Base-by-base conservation (phyloP, 2,888 invertebrate species). In the Aricia artaxerxes region DNA sequence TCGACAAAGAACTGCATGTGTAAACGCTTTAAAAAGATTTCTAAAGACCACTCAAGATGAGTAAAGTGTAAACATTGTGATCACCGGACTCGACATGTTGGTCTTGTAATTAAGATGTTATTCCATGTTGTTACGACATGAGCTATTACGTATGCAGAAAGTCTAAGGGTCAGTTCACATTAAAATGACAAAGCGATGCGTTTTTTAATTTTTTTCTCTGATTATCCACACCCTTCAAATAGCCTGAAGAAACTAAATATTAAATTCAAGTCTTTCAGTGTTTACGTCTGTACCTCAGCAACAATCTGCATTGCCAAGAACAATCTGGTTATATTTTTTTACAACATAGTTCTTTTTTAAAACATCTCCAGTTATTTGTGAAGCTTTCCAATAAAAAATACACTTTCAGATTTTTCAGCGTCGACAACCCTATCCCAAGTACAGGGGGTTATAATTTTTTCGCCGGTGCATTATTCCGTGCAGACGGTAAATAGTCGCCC, bases 401-500 rank as follows among this genome's bases (percentile, higher is more conserved):
- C 40, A 6, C 0, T 40, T 40, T 49, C 49, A 49, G 49, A 49
- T 35, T 69, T 69, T 69, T 38, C 35, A 35, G 35, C 4, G 53
- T 75, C 16, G 60, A 16, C 60, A 44, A 44, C 60, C 49, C n/a
- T 35, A 38, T 75, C 4, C 16, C 77, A 75, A 81, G 81, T 78
- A 77, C 77, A 80, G 81, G 79, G 81, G 82, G 83, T 81, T 83
- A 82, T 82, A 81, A 82, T 83, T 83, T 83, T 83, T 83, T 81
- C 81, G 73, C 82, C 80, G 80, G 77, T 80, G 78, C 82, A 82
- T 83, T 83, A 81, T 81, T 82, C 81, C 77, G 75, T 79, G 78
- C 80, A 82, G 82, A 81, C 80, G 64, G 81, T 78, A 81, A 80
- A 80, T 82, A 81, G 80, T 79, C 78, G 38, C 79, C 78, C 79